A percentile compares a stretch with the other conserved stretches of the same genome.
Evolutionary conservation across 2,888 invertebrate species (phyloP).

Genomic region (Hyposoter dolosus): DNA sequence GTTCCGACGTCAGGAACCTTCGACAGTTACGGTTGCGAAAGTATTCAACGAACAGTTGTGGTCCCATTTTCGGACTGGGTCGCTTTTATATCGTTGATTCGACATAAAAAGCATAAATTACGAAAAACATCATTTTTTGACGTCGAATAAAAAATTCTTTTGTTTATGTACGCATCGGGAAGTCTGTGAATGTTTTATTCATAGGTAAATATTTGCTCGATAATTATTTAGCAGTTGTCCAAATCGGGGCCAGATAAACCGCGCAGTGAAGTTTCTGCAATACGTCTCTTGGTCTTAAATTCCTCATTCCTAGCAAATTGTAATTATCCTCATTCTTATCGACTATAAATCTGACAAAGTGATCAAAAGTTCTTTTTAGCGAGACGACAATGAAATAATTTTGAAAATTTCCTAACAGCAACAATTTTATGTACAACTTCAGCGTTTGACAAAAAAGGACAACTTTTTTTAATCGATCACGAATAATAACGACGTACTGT

Average conservation of each 20-base stretch:
- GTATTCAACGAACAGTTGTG: not conserved
- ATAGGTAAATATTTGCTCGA: not conserved
- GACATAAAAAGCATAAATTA: not conserved
- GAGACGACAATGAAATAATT: not conserved
- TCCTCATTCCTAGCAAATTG: no score
- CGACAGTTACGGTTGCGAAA: not conserved
- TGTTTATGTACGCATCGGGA: not conserved
- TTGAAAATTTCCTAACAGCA: not conserved
- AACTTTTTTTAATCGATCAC: not conserved
- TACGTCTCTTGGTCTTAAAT: not conserved
- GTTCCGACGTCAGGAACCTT: not conserved
- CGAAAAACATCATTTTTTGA: not conserved
- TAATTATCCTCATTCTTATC: no score
- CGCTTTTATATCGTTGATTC: not conserved
- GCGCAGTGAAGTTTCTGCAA: not conserved
- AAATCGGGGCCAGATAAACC: not conserved
- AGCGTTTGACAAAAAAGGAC: not conserved
- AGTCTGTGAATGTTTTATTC: not conserved
- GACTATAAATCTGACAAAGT: not conserved
- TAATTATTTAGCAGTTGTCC: not conserved
- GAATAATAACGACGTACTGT: conserved; percentile 1
- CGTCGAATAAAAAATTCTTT: not conserved
- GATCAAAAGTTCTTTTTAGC: not conserved
- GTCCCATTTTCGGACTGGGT: not conserved
- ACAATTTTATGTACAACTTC: not conserved